phyloP scores from a whole-genome alignment of 2,888 invertebrate species.

The Folsomia manolachei region DNA sequence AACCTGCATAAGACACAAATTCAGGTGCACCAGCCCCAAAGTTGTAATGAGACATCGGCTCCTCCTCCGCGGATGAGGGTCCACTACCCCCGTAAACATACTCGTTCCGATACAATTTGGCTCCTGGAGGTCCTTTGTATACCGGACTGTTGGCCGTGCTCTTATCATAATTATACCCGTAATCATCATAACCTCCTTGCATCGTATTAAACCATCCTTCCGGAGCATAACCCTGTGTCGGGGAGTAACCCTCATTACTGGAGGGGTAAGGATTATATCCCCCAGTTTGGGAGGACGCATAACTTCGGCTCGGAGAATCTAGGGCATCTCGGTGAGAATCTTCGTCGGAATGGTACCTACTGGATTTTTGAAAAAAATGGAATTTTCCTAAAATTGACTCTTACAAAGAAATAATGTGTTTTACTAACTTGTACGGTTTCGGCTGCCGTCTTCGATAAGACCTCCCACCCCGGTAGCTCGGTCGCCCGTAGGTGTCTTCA shows the following conservation, averaged over 20 bases:
- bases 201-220: constrained; percentile 19
- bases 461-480: background rate
- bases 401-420: background rate
- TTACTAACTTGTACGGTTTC: background rate
- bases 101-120: background rate
- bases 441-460: no score
- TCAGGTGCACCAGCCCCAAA: background rate
- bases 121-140: constrained; percentile 19
- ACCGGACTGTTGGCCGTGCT: constrained; percentile 6
- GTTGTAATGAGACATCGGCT: background rate
- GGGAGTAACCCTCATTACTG: background rate
- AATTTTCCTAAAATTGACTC: background rate
- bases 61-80: background rate
- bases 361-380: background rate
- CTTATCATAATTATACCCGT: constrained; percentile 28
- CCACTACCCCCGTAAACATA: background rate
- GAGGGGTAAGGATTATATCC: background rate
- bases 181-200: constrained; percentile 29
- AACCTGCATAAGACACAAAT: background rate
- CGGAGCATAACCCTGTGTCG: constrained; percentile 15
- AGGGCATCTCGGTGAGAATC: background rate
- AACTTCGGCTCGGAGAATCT: background rate
- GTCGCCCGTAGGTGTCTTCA: background rate
- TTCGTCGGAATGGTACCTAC: background rate
- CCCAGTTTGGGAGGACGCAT: background rate